Evolutionary conservation across 2,113 vertebrate species (phyloP).

Genomic region (Seriola rivoliana): DNA sequence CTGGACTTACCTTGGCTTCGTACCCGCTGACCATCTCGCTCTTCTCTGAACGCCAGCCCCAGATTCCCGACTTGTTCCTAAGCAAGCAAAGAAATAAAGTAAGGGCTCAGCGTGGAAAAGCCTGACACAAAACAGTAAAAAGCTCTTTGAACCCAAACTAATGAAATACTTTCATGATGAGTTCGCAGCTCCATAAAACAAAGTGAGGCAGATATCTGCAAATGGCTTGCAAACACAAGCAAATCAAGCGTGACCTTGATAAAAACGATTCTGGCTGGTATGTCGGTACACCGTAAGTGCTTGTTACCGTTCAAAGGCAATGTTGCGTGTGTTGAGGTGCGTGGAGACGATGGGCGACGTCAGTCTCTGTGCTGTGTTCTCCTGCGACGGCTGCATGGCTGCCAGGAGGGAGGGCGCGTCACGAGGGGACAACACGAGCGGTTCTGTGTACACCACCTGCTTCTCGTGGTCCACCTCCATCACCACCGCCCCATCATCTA

Average conservation of each 20-base stretch:
- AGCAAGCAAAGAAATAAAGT: slow-evolving; percentile 1
- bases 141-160: not conserved
- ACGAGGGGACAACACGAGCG: slow-evolving; percentile 87
- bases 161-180: not conserved
- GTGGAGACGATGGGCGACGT: slow-evolving; percentile 96
- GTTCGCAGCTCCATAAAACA: not conserved
- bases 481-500: slow-evolving; percentile 93
- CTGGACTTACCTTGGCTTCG: slow-evolving; percentile 90
- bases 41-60: slow-evolving; percentile 98
- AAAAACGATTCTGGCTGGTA: not conserved
- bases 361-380: slow-evolving; percentile 92
- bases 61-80: slow-evolving; percentile 97
- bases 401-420: slow-evolving; percentile 92
- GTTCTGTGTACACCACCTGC: slow-evolving; percentile 95
- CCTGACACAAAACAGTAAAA: not conserved
- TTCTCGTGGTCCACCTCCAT: slow-evolving; percentile 98
- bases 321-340: slow-evolving; percentile 95
- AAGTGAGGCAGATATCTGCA: not conserved
- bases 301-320: slow-evolving; percentile 93
- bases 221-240: not conserved
- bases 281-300: not conserved
- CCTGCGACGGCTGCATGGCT: slow-evolving; percentile 93
- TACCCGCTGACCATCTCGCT: slow-evolving; percentile 94
- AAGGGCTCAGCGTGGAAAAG: not conserved
- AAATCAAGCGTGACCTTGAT: not conserved